Percentiles rank a stretch among this genome's conserved stretches.
phyloP scores from a whole-genome alignment of 2,113 vertebrate genomes.

The Chascanopsetta lugubris region DNA sequence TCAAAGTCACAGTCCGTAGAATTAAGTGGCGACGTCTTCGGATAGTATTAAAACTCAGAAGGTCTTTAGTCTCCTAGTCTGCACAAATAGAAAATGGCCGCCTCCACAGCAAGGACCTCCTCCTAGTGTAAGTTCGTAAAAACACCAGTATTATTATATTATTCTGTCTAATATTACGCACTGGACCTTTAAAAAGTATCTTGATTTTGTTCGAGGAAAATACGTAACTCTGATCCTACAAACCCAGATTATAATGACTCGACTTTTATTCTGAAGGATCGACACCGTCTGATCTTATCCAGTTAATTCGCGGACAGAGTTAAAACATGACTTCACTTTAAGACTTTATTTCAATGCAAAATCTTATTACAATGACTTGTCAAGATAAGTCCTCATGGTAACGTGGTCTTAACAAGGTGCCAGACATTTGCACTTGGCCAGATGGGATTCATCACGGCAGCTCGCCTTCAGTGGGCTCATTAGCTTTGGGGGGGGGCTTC shows the following conservation, averaged over 20 bases:
- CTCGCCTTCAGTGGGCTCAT: conserved; percentile 42
- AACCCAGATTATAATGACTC: background rate
- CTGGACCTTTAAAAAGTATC: too few relatives aligned
- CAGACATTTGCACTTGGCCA: conserved; percentile 28
- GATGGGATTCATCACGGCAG: conserved; percentile 20
- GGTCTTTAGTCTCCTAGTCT: too few relatives aligned
- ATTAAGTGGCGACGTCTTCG: too few relatives aligned
- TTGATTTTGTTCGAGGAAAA: too few relatives aligned
- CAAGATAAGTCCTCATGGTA: conserved; percentile 20
- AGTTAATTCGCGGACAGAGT: background rate
- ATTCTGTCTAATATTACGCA: too few relatives aligned
- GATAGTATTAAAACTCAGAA: too few relatives aligned
- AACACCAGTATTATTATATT: too few relatives aligned
- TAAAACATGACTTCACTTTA: background rate
- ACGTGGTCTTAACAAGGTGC: conserved; percentile 18
- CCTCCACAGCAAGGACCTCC: too few relatives aligned
- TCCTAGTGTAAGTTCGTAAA: too few relatives aligned
- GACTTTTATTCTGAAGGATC: background rate
- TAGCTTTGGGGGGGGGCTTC: conserved; percentile 66
- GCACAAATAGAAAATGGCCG: too few relatives aligned
- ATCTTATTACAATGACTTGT: conserved; percentile 3
- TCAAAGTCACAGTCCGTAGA: too few relatives aligned
- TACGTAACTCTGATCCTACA: too few relatives aligned
- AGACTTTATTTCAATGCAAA: background rate
- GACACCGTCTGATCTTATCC: background rate